Base-by-base conservation (phyloP, 2,888 invertebrate genomes). In the Deroplatys truncata region DNA sequence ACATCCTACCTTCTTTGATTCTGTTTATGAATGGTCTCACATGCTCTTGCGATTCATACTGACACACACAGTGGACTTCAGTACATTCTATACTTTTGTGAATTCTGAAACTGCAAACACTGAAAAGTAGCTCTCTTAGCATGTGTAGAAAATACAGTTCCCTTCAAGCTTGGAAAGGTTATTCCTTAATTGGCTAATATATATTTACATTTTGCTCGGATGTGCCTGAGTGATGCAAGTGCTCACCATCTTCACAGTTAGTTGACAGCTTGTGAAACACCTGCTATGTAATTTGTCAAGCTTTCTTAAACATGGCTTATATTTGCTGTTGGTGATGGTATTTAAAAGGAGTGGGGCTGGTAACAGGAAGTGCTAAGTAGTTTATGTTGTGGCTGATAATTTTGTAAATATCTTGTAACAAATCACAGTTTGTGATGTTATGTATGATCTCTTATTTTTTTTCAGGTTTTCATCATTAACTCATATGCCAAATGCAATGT, bases 181-280 rank as follows among this genome's bases (percentile, higher is more conserved):
- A 43, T 43, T 72, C 56, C 16, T 72, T 72, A 72, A 72, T 72
- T 72, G 56, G 56, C 56, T 72, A 72, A 20, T 72, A 25, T 72
- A 20, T 72, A 25, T 72, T 20, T 72, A 25, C 25, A 72, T 72
- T 72, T 72, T 72, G 56, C 56, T 72, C 56, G 56, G 56, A 72
- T 72, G 56, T 72, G 56, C 56, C 56, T 88, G 88, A 28, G 82
- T 49, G 72, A 83, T 82, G 84, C 29, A 84, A 83, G 31, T 56
- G 83, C 72, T 72, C 83, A 43, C 35, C 28, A 85, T 7, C 88
- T 84, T 84, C 43, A 56, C 16, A 16, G 85, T 31, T 72, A 20
- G 56, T 87, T 87, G 87, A 87, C 87, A 87, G 87, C 87, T 87
- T 87, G 87, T 87, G 87, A 87, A 72, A 87, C 87, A 87, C 87